These are phyloP conservation scores for Trachemys scripta DNA, from an alignment of 2,113 vertebrate species.

Conservation along the genomic window DNA sequence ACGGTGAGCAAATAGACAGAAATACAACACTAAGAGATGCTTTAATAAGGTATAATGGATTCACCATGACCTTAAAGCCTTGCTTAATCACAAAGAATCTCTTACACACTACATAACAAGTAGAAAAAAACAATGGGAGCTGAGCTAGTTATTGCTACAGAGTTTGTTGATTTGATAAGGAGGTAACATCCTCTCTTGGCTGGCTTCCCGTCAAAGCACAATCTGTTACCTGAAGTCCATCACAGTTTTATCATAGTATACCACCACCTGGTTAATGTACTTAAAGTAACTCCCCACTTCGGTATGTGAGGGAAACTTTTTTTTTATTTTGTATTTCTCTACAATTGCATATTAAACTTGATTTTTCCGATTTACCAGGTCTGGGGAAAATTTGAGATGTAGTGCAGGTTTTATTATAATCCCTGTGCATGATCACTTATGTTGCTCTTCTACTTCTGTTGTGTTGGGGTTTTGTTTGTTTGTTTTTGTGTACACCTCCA, in stretches of 20 bases:
- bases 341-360: fast-evolving
- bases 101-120: background rate
- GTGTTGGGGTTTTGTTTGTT: background rate
- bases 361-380: background rate
- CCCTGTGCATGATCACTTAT: background rate
- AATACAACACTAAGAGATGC: background rate
- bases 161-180: background rate
- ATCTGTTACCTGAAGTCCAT: background rate
- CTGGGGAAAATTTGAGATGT: background rate
- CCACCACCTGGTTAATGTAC: background rate
- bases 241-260: background rate
- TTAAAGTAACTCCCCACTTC: background rate
- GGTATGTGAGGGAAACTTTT: background rate
- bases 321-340: background rate
- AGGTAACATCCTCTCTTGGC: background rate
- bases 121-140: background rate
- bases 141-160: background rate
- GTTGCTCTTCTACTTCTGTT: background rate
- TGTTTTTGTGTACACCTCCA: background rate
- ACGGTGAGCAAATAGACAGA: background rate
- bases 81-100: background rate
- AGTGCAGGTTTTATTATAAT: background rate
- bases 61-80: background rate
- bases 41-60: background rate
- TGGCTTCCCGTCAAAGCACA: background rate